phyloP scores from a whole-genome alignment of 2,888 invertebrate species.

The Sthenelais limicola region DNA sequence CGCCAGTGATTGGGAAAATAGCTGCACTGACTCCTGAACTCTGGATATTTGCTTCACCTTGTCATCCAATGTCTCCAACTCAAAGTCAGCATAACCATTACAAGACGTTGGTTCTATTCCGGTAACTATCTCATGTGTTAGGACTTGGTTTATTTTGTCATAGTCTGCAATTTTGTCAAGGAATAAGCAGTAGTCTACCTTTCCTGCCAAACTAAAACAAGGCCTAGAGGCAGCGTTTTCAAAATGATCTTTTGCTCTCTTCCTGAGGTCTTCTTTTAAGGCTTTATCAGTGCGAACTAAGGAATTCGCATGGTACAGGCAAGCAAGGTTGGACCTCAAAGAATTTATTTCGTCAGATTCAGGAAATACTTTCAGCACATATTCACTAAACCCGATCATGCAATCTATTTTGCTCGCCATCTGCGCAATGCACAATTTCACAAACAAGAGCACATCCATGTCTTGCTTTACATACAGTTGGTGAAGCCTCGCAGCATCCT shows the following conservation, averaged over 20 bases:
- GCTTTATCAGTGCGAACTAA: too few relatives aligned
- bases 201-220: background rate
- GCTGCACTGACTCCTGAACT: background rate
- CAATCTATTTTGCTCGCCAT: background rate
- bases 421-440: background rate
- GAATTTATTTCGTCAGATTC: background rate
- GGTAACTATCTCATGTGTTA: too few relatives aligned
- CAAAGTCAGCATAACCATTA: background rate
- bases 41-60: background rate
- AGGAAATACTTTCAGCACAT: background rate
- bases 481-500: background rate
- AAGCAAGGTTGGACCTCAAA: background rate
- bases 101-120: too few relatives aligned
- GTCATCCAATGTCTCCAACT: background rate
- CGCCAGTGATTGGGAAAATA: background rate
- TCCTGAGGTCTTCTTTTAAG: background rate
- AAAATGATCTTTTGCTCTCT: background rate
- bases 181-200: background rate
- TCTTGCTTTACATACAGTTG: background rate
- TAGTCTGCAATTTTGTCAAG: too few relatives aligned
- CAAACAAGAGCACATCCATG: background rate
- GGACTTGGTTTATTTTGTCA: too few relatives aligned
- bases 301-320: slow-evolving; percentile 15
- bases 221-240: background rate
- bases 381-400: background rate